These are phyloP conservation scores for Asteroscopus sphinx DNA, from an alignment of 2,888 invertebrate genomes.

Conservation along the genomic window DNA sequence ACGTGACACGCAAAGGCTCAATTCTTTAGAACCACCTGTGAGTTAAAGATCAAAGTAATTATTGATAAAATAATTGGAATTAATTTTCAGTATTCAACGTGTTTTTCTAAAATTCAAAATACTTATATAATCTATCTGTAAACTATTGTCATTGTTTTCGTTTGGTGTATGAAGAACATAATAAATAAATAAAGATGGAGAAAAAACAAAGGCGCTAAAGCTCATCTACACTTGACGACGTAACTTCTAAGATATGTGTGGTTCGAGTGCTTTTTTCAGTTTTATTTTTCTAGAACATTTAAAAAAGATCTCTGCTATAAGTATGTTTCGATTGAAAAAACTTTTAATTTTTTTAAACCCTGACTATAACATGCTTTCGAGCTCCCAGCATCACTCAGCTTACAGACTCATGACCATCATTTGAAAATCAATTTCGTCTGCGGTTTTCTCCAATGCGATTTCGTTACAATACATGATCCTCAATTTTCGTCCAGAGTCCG, in stretches of 20 bases:
- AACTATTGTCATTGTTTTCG: too few species aligned
- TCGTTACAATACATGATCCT: conserved; percentile 19
- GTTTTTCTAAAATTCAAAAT: too few species aligned
- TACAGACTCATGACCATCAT: not conserved
- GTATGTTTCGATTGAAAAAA: not conserved
- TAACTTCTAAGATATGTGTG: conserved; percentile 2
- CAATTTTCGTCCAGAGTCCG: conserved; percentile 32
- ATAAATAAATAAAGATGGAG: not conserved
- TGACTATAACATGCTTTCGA: not conserved
- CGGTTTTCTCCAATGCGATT: conserved; percentile 28
- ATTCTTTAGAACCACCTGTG: conserved; percentile 7
- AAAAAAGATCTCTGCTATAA: not conserved
- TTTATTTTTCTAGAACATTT: not conserved
- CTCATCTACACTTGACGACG: conserved; percentile 1
- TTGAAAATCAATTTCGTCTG: conserved; percentile 20
- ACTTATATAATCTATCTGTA: too few species aligned
- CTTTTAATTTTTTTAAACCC: not conserved
- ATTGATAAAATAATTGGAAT: conserved; percentile 24
- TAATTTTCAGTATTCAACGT: conserved; percentile 6
- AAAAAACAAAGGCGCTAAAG: not conserved
- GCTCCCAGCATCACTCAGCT: not conserved
- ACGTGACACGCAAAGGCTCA: conserved; percentile 10
- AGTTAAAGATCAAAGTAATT: conserved; percentile 32
- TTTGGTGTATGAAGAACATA: too few species aligned
- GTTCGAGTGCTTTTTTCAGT: not conserved